phyloP scores from a whole-genome alignment of 2,888 invertebrate genomes.

The Alsophila aescularia region DNA sequence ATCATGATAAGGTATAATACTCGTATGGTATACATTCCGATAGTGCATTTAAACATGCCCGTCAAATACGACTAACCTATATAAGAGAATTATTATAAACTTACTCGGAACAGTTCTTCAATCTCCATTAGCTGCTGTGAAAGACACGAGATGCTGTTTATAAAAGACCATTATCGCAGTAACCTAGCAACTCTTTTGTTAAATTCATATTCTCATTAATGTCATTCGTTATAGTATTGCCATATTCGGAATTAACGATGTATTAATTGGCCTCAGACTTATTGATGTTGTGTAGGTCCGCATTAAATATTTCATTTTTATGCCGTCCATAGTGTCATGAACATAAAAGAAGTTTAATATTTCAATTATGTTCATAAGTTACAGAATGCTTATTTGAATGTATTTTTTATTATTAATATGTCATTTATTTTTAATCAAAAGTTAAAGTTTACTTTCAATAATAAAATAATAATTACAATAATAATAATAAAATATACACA shows the following conservation, averaged over 20 bases:
- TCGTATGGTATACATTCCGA: constrained; percentile 12
- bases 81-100: constrained; percentile 29
- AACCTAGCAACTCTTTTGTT: constrained; percentile 48
- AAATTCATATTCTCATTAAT: constrained; percentile 55
- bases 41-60: constrained; percentile 31
- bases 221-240: constrained; percentile 56
- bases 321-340: neutral
- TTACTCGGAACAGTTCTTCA: constrained; percentile 47
- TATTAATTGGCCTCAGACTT: constrained; percentile 43
- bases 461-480: too few species aligned
- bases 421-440: too few species aligned
- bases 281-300: neutral
- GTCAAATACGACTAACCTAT: constrained; percentile 32
- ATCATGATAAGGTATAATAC: neutral
- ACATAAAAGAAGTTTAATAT: too few species aligned
- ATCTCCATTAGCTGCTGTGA: constrained; percentile 61
- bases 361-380: neutral
- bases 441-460: too few species aligned
- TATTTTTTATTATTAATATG: too few species aligned
- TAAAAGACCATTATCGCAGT: constrained; percentile 58
- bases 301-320: constrained; percentile 1
- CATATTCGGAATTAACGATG: constrained; percentile 57
- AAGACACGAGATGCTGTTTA: constrained; percentile 65
- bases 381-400: too few species aligned
- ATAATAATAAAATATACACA: too few species aligned